Evolutionary conservation across 2,113 vertebrate species (phyloP).

Genomic region (Rana temporaria): DNA sequence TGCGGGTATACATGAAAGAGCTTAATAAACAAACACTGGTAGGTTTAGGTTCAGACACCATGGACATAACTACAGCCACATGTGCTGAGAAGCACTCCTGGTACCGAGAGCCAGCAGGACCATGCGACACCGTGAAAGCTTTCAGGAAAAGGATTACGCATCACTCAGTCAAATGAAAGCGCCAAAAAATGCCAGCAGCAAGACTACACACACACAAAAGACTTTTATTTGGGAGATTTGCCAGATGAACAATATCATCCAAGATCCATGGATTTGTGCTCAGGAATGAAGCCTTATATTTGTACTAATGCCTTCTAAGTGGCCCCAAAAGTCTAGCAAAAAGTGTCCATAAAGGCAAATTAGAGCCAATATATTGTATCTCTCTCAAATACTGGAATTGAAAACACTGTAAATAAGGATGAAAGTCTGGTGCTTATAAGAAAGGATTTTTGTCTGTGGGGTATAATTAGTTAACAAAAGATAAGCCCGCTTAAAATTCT

Average conservation of each 20-base stretch:
- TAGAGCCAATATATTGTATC: no score
- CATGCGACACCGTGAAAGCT: neutral
- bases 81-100: slow-evolving; percentile 22
- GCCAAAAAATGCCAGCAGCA: neutral
- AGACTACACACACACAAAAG: neutral
- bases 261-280: no score
- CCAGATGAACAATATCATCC: no score
- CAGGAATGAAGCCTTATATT: no score
- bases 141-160: neutral
- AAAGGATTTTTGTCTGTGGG: neutral
- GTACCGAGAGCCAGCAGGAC: slow-evolving; percentile 23
- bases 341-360: no score
- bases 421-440: neutral
- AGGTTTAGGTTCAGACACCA: neutral
- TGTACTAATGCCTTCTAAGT: no score
- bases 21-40: slow-evolving; percentile 3
- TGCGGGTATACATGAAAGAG: neutral
- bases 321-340: no score
- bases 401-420: neutral
- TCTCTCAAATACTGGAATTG: no score
- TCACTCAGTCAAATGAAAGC: neutral
- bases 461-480: neutral
- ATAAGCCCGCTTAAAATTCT: neutral
- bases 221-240: neutral
- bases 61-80: slow-evolving; percentile 16